phyloP scores from a whole-genome alignment of 2,888 invertebrate species.

The Drosophila falleni region DNA sequence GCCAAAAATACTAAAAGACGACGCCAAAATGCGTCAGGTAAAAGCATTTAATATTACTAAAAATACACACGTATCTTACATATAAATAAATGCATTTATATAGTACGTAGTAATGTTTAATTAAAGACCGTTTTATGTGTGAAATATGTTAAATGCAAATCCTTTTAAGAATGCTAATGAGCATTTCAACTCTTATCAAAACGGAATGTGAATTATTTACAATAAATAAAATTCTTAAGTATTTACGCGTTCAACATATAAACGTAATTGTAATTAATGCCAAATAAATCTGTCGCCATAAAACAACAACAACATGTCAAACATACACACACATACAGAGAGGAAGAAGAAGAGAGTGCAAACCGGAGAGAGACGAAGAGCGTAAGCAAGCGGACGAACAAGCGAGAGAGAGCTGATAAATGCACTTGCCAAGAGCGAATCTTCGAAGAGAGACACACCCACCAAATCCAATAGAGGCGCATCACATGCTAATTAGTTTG shows the following conservation, averaged over 20 bases:
- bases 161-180: slow-evolving; percentile 32
- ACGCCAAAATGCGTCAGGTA: slow-evolving; percentile 36
- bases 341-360: background rate
- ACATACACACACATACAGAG: background rate
- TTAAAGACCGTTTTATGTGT: background rate
- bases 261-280: slow-evolving; percentile 53
- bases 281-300: slow-evolving; percentile 78
- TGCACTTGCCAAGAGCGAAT: slow-evolving; percentile 16
- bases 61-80: slow-evolving; percentile 5
- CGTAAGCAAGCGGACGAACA: background rate
- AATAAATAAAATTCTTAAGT: background rate
- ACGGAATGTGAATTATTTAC: slow-evolving; percentile 33
- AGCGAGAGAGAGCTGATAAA: background rate
- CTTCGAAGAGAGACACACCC: slow-evolving; percentile 62
- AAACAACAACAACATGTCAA: slow-evolving; percentile 27
- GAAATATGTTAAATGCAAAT: slow-evolving; percentile 21
- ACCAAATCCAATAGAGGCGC: slow-evolving; percentile 50
- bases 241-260: slow-evolving; percentile 1
- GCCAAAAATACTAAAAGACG: slow-evolving; percentile 58
- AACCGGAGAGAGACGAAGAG: background rate
- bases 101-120: background rate
- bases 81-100: background rate
- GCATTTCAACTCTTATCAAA: slow-evolving; percentile 42
- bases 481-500: slow-evolving; percentile 73
- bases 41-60: slow-evolving; percentile 32